These are phyloP conservation scores for Eulithis testata DNA, from an alignment of 2,888 invertebrate species.

Conservation along the genomic window DNA sequence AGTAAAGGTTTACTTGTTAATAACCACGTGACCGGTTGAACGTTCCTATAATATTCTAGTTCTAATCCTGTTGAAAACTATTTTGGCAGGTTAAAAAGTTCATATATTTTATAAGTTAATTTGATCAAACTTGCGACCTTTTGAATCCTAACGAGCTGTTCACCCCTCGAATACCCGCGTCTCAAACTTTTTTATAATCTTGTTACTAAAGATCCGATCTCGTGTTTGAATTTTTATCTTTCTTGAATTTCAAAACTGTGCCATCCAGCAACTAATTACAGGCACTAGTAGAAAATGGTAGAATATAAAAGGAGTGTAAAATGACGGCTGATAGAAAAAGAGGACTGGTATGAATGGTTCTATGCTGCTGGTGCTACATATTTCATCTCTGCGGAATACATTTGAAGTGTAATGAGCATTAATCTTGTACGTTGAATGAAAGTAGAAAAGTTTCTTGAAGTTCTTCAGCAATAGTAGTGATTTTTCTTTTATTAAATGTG, in stretches of 20 bases:
- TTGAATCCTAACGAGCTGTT: background rate
- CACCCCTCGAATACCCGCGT: background rate
- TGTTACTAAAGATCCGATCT: slow-evolving; percentile 3
- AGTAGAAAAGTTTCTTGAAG: background rate
- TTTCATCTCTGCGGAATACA: slow-evolving; percentile 15
- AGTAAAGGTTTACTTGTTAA: too few relatives aligned
- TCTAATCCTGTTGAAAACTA: too few relatives aligned
- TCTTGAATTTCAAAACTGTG: slow-evolving; percentile 14
- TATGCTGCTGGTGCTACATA: slow-evolving; percentile 18
- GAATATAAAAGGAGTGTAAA: slow-evolving; percentile 8
- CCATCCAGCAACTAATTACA: slow-evolving; percentile 28
- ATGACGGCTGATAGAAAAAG: slow-evolving; percentile 19
- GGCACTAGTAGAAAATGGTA: slow-evolving; percentile 18
- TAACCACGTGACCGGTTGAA: too few relatives aligned
- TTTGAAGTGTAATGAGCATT: slow-evolving; percentile 9
- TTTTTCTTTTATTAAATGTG: too few relatives aligned
- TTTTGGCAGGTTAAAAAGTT: too few relatives aligned
- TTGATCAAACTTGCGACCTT: background rate
- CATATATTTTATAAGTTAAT: background rate
- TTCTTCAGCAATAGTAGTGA: background rate
- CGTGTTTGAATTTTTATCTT: slow-evolving; percentile 18
- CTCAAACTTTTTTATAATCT: background rate
- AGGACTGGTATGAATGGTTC: slow-evolving; percentile 22
- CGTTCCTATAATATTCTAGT: too few relatives aligned
- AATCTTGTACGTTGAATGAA: background rate